Conservation (phyloP, 2,797 vertebrate species). For the Melanotaenia pygmaea region DNA sequence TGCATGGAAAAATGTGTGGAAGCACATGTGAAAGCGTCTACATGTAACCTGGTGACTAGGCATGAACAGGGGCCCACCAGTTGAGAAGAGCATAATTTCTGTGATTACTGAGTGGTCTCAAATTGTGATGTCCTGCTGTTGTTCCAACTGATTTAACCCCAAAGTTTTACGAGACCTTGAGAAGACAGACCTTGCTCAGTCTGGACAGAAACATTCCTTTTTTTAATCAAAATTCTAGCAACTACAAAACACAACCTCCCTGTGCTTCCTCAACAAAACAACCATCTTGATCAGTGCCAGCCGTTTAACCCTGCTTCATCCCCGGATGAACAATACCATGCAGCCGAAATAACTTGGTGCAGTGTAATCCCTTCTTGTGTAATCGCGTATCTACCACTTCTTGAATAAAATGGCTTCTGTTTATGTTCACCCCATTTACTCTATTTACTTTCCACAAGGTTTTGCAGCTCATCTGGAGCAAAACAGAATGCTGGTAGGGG, state of each 20-base stretch:
- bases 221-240: slow-evolving; percentile 18
- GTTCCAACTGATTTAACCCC: slow-evolving; percentile 66
- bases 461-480: slow-evolving; percentile 71
- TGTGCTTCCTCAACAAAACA: background rate
- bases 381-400: slow-evolving; percentile 28
- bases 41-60: slow-evolving; percentile 28
- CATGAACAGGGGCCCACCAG: slow-evolving; percentile 32
- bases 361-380: slow-evolving; percentile 2
- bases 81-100: slow-evolving; percentile 63
- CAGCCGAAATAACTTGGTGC: background rate
- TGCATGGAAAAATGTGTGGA: slow-evolving; percentile 13
- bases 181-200: slow-evolving; percentile 19
- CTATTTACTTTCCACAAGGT: slow-evolving; percentile 51
- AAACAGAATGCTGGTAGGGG: slow-evolving; percentile 65
- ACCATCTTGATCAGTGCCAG: background rate
- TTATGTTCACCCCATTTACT: slow-evolving; percentile 53
- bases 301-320: background rate
- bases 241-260: slow-evolving; percentile 20
- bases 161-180: slow-evolving; percentile 55
- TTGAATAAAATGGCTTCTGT: slow-evolving; percentile 39
- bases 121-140: slow-evolving; percentile 71
- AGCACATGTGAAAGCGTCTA: slow-evolving; percentile 25
- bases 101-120: slow-evolving; percentile 78
- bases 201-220: slow-evolving; percentile 37
- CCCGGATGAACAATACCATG: slow-evolving; percentile 1